phyloP scores from a whole-genome alignment of 92 coral and sea anemone species.

The Desmophyllum pertusum region DNA sequence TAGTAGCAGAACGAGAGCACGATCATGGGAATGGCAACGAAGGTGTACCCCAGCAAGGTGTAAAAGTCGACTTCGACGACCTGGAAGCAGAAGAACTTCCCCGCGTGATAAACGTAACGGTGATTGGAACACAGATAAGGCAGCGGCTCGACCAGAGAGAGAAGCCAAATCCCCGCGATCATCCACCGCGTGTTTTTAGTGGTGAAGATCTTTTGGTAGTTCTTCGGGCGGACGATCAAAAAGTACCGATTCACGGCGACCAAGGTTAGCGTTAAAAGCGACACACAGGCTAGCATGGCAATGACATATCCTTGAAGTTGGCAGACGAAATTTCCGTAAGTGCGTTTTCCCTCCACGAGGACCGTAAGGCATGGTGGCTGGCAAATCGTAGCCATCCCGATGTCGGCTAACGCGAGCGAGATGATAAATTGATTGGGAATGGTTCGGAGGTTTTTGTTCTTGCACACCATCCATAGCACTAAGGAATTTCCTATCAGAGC shows the following conservation, averaged over 20 bases:
- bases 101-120: constrained; percentile 79
- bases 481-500: constrained; percentile 69
- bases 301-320: constrained; percentile 77
- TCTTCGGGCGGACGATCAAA: constrained; percentile 76
- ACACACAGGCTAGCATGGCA: constrained; percentile 71
- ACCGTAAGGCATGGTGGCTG: constrained; percentile 79
- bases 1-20: constrained; percentile 69
- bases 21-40: constrained; percentile 62
- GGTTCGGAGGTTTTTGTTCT: constrained; percentile 68
- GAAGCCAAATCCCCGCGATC: constrained; percentile 69
- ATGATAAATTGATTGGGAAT: constrained; percentile 75
- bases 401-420: constrained; percentile 68
- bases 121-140: constrained; percentile 78
- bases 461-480: constrained; percentile 78
- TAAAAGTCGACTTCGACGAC: constrained; percentile 72
- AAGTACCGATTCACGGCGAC: constrained; percentile 82
- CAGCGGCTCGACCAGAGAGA: constrained; percentile 69
- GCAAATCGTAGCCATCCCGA: constrained; percentile 72
- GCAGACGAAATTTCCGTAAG: constrained; percentile 78
- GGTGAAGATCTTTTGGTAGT: constrained; percentile 65
- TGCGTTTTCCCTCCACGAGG: constrained; percentile 66
- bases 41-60: constrained; percentile 73
- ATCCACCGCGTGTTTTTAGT: constrained; percentile 61
- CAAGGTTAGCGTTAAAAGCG: constrained; percentile 72
- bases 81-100: constrained; percentile 87